Percentiles rank a stretch among this genome's conserved stretches.
These are phyloP conservation scores for Diorhabda carinulata DNA, from an alignment of 1,140 invertebrate species.

Conservation along the genomic window DNA sequence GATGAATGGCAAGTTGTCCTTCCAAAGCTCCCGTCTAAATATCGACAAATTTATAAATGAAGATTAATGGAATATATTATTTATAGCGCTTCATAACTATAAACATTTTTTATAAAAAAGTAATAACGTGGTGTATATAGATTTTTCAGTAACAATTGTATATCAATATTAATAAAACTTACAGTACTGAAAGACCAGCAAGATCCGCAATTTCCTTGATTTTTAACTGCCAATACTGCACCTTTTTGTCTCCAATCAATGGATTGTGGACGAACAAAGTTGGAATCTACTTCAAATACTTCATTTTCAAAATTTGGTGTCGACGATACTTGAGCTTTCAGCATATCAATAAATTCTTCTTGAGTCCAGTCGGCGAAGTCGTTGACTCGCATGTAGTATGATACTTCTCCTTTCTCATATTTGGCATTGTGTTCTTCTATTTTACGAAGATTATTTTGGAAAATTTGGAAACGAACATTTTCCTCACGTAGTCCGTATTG, in stretches of 20 bases:
- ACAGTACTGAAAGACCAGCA: slow-evolving; percentile 25
- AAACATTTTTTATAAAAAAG: too few species aligned
- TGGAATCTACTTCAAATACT: neutral
- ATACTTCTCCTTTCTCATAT: slow-evolving; percentile 60
- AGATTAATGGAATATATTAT: too few species aligned
- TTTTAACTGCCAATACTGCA: neutral
- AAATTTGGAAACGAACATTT: slow-evolving; percentile 76
- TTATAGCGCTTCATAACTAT: too few species aligned
- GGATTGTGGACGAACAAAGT: neutral
- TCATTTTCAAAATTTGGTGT: neutral
- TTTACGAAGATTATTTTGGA: slow-evolving; percentile 75
- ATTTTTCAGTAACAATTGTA: too few species aligned
- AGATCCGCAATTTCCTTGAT: slow-evolving; percentile 18
- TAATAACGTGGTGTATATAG: too few species aligned
- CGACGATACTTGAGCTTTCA: neutral
- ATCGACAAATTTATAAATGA: neutral
- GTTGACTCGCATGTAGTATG: slow-evolving; percentile 68
- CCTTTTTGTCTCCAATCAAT: neutral
- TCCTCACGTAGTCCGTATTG: slow-evolving; percentile 56
- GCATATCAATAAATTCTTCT: slow-evolving; percentile 65
- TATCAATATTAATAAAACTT: slow-evolving; percentile 2
- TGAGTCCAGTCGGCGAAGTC: slow-evolving; percentile 80
- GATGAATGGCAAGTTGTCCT: slow-evolving; percentile 87
- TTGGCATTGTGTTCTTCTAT: slow-evolving; percentile 79
- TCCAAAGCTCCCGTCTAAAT: slow-evolving; percentile 86